Evolutionary conservation across 1,140 invertebrate species (phyloP), one percentile per base, ranked within the genome.

Genomic region (Listronotus oregonensis): DNA sequence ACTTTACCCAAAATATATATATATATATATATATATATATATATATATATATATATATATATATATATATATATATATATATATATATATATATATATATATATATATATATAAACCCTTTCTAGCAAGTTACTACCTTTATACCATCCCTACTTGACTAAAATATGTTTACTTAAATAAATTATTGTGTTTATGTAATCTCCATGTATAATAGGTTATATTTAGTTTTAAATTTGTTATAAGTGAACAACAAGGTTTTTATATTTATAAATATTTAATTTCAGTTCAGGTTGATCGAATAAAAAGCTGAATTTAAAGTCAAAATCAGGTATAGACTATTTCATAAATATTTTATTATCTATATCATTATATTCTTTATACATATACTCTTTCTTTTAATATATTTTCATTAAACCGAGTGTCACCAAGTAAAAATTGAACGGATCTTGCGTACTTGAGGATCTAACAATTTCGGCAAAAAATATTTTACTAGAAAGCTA

Each of bases 391-490:
- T 39, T 43, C 39, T 75, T 67, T 75, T 74, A 73, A 68, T 70
- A 73, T 75, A 74, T 72, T 73, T 73, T 75, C 75, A 75, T 73
- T 75, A 77, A 76, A 77, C 74, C 73, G 75, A 73, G 73, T 76
- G 73, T 76, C 73, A 77, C 73, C 76, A 77, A 76, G 65, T 71
- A 74, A 73, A 73, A 74, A 27, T 5, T 27, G 21, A 27, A 1
- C 1, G 1, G 21, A 3, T 27, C 21, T 27, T 27, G 21, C 5
- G 21, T 27, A 27, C 21, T 27, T 27, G 21, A 27, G 21, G 21
- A 27, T 27, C 21, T 27, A 27, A 27, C 21, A 27, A 27, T 27
- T 27, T 27, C 5, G 2, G 5, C 21, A 27, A 27, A 27, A 27
- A 27, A 27, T 27, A 27, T 27, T 27, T 27, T 5, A 27, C 21